These are phyloP conservation scores for Enteromius unitaeniatus DNA, from an alignment of 2,797 vertebrate genomes.

Conservation along the genomic window DNA sequence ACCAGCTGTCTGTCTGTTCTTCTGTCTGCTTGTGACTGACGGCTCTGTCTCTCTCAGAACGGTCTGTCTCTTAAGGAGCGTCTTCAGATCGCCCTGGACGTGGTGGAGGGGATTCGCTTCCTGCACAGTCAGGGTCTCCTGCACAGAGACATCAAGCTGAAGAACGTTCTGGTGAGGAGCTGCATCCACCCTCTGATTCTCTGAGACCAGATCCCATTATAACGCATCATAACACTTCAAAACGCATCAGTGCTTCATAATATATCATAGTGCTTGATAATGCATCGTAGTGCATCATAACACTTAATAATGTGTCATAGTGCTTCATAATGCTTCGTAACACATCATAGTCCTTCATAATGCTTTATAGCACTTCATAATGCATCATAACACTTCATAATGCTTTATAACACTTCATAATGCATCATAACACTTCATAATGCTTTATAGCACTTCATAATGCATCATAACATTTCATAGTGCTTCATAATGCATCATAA, in stretches of 20 bases:
- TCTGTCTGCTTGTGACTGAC: neutral
- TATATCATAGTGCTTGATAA: neutral
- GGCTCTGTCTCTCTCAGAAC: slow-evolving; percentile 73
- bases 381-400: neutral
- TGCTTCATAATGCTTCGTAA: neutral
- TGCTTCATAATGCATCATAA: neutral
- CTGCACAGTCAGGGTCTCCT: slow-evolving; percentile 95
- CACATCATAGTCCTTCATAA: neutral
- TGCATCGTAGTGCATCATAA: neutral
- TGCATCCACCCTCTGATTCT: neutral
- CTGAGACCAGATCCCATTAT: neutral
- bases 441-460: neutral
- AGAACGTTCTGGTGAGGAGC: slow-evolving; percentile 94
- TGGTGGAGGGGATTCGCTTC: slow-evolving; percentile 97
- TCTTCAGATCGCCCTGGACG: slow-evolving; percentile 92
- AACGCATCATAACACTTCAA: neutral
- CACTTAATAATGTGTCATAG: neutral
- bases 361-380: accelerated
- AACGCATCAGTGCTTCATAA: accelerated
- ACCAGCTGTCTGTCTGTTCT: neutral
- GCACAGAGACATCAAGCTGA: slow-evolving; percentile 96
- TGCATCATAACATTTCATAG: too few species aligned
- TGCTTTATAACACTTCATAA: accelerated
- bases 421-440: too few species aligned
- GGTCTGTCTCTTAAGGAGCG: slow-evolving; percentile 87